Percentiles rank a stretch among this genome's conserved stretches.
Conservation (phyloP, 2,797 vertebrate genomes). For the Macrochelys suwanniensis region DNA sequence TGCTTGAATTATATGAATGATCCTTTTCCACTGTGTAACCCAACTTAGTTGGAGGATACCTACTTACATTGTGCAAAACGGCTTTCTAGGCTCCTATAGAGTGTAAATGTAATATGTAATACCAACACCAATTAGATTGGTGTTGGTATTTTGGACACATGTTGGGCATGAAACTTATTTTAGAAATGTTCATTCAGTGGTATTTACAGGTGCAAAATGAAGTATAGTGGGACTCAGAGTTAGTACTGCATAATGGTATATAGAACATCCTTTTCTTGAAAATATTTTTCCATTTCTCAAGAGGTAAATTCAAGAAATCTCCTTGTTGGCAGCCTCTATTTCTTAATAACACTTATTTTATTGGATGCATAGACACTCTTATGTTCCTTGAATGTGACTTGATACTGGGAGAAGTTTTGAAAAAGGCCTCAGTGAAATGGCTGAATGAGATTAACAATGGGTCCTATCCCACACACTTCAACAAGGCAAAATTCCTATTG, state of each 20-base stretch:
- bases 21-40: not conserved
- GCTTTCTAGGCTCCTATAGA: not conserved
- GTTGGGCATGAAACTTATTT: not conserved
- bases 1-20: not conserved
- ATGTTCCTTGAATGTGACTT: not conserved
- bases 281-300: not conserved
- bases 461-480: not conserved
- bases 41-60: not conserved
- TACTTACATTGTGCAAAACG: not conserved
- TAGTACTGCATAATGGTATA: not conserved
- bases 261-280: not conserved
- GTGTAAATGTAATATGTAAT: conserved; percentile 24
- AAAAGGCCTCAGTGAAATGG: conserved; percentile 4
- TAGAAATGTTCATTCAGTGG: not conserved
- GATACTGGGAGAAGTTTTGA: not conserved
- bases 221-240: not conserved
- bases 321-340: not conserved
- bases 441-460: not conserved
- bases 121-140: not conserved
- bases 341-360: not conserved
- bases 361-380: not conserved
- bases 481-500: not conserved
- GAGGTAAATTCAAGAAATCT: conserved; percentile 25
- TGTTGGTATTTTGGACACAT: not conserved
- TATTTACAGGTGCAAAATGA: not conserved